These are phyloP conservation scores for Sturmia bella DNA, from an alignment of 2,888 invertebrate genomes.

Conservation along the genomic window DNA sequence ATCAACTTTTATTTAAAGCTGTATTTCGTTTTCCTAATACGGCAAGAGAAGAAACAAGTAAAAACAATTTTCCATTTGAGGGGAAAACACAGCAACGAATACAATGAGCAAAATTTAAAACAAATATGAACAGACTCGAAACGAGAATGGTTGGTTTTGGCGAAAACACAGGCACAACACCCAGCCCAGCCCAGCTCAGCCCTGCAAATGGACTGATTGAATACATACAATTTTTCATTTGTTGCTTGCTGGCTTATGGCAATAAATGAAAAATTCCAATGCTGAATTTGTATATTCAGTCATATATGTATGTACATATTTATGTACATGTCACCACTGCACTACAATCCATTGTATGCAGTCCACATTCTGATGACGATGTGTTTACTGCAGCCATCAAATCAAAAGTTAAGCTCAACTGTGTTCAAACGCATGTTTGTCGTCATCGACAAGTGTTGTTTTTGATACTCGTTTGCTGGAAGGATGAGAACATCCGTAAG, in stretches of 20 bases:
- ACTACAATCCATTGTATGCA: background rate
- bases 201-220: conserved; percentile 19
- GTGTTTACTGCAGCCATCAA: conserved; percentile 46
- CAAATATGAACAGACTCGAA: conserved; percentile 11
- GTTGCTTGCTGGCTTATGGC: conserved; percentile 19
- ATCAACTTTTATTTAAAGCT: background rate
- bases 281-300: conserved; percentile 14
- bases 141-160: background rate
- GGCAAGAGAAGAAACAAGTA: conserved; percentile 44
- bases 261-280: conserved; percentile 60
- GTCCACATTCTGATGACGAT: conserved; percentile 10
- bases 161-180: background rate
- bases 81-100: conserved; percentile 8
- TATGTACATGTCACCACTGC: background rate
- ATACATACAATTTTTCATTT: no score
- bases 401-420: conserved; percentile 61
- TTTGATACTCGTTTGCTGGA: background rate
- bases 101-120: background rate
- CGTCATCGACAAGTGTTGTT: conserved; percentile 10
- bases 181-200: background rate
- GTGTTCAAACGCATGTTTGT: conserved; percentile 54
- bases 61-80: conserved; percentile 60
- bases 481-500: no score
- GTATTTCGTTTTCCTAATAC: conserved; percentile 52
- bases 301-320: no score